phyloP scores from a whole-genome alignment of 2,888 invertebrate genomes.

The Glyphotaelius pellucidus region DNA sequence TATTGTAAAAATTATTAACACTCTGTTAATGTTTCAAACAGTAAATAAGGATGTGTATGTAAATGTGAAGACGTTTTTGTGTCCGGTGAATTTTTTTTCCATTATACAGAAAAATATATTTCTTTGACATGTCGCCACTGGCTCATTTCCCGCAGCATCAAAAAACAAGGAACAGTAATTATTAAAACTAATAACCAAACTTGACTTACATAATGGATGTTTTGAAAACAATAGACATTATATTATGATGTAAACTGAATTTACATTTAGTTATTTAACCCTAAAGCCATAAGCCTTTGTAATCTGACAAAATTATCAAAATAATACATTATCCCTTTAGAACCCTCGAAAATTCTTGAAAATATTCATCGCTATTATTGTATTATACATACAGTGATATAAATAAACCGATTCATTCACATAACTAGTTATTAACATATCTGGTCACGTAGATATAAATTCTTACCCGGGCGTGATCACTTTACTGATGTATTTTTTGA shows the following conservation, averaged over 20 bases:
- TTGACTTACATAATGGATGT: neutral
- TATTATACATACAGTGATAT: neutral
- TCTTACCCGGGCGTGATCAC: neutral
- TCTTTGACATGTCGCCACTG: neutral
- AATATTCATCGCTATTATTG: neutral
- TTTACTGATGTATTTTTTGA: neutral
- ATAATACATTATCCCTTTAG: neutral
- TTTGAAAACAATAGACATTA: neutral
- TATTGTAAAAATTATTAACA: too few relatives aligned
- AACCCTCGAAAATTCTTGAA: neutral
- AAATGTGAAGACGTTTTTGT: too few relatives aligned
- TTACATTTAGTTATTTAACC: neutral
- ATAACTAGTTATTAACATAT: neutral
- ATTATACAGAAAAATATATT: too few relatives aligned
- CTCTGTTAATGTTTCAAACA: too few relatives aligned
- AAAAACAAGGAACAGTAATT: neutral
- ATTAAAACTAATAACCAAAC: neutral
- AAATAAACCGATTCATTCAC: neutral
- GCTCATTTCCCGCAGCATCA: neutral
- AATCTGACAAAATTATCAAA: neutral
- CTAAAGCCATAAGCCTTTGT: neutral
- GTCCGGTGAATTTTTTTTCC: too few relatives aligned
- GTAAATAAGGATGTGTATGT: too few relatives aligned
- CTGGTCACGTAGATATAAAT: neutral
- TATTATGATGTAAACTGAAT: neutral